Percentiles rank a stretch among this genome's conserved stretches.
These are phyloP conservation scores for Heteromyza rotundicornis DNA, from an alignment of 2,888 invertebrate species.

Conservation along the genomic window DNA sequence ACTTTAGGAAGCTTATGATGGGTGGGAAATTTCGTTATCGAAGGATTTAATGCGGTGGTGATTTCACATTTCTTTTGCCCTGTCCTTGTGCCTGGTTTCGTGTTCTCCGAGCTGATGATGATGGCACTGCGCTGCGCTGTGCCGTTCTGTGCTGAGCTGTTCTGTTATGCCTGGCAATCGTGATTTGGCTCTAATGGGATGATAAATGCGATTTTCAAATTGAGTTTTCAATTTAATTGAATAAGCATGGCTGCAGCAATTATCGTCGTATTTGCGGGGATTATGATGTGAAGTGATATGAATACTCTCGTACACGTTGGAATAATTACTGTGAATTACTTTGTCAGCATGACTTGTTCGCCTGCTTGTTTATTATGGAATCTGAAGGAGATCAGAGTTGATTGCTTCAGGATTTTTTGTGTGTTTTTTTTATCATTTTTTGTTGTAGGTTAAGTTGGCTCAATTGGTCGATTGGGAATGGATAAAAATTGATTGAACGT, in stretches of 20 bases:
- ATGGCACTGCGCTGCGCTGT: no score
- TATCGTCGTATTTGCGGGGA: constrained; percentile 31
- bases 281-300: constrained; percentile 12
- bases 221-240: constrained; percentile 51
- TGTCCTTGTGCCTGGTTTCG: background rate
- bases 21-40: constrained; percentile 53
- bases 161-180: no score
- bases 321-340: background rate
- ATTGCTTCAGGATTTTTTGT: no score
- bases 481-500: no score
- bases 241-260: constrained; percentile 44
- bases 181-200: constrained; percentile 59
- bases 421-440: no score
- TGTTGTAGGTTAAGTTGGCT: no score
- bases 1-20: constrained; percentile 49
- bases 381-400: no score
- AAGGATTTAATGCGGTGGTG: constrained; percentile 2
- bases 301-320: background rate
- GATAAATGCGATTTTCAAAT: constrained; percentile 57
- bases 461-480: no score
- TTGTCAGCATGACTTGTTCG: background rate
- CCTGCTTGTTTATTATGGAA: no score
- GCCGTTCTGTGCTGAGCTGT: no score
- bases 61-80: constrained; percentile 2
- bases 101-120: background rate